Evolutionary conservation across 2,888 invertebrate genomes (phyloP), one percentile per base, ranked within the genome.

Genomic region (Phortica okadai): DNA sequence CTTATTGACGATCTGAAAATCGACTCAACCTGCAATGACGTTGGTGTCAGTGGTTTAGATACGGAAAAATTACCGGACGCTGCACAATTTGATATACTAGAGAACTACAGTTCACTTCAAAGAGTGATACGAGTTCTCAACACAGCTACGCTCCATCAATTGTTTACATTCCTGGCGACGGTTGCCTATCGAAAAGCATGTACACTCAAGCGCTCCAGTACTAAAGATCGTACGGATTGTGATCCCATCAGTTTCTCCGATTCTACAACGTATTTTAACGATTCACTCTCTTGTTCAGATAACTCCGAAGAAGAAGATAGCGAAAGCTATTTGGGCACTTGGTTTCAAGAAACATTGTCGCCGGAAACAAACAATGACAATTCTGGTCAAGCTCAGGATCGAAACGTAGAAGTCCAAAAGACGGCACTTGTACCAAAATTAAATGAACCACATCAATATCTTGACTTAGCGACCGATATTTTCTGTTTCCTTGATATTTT

Each of bases 211-310:
- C 93, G 97, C 76, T 93, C 93, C 1, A 95, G 95, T 90, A 95
- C 96, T 85, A 96, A 96, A 92, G 93, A 93, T 86, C 93, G 92
- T 76, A 96, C 96, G 78, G 94, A 96, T 59, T 97, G 95, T 66
- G 97, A 97, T 89, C 96, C 96, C 70, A 94, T 95, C 78, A 95
- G 95, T 90, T 95, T 95, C 81, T 97, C 97, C 5, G 98, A 98
- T 92, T 97, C 97, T 10, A 97, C 97, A 70, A 98, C 97, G n/a
- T 98, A 97, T 92, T 98, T 97, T 91, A 98, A 98, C 92, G 98
- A 98, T 92, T 96, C 98, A 92, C 94, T 96, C 76, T 96, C 97
- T 87, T 97, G 97, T 90, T 97, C 97, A 0, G 97, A 97, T 89
- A 97, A 97, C 89, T 97, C 97, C 73, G 96, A 96, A 77, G 97